Base-by-base conservation (phyloP, 1,140 invertebrate species). In the Drosophila pandora region DNA sequence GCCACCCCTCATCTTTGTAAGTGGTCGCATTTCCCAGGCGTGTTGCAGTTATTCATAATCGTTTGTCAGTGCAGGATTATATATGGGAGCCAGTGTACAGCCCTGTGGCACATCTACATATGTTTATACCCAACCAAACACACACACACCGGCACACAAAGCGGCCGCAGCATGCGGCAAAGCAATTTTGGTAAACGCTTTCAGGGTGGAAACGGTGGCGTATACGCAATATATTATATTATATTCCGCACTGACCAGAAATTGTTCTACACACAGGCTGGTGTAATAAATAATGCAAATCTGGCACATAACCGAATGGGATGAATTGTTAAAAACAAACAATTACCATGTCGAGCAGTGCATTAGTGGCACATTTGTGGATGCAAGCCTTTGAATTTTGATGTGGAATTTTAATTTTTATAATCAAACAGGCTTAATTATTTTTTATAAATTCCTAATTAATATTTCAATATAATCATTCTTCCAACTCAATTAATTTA, bases 41-140 rank as follows among this genome's bases (percentile, higher is more conserved):
- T 21, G 49, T 37, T 59, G 72, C 64, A 85, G 81, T 60, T 81
- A 87, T 87, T 85, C 82, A 85, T 81, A 87, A 81, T 85, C 77
- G 82, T 85, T 81, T 87, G 81, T 78, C 73, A 68, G 69, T 70
- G 61, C 28, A 25, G 30, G 50, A 17, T 13, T 43, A 37, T 12
- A 13, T 63, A 23, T 65, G 45, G 62, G 64, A 68, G 39, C 41
- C 28, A 17, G 37, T 41, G 55, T 57, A 50, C 67, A 48, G 21
- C 37, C 52, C 59, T 62, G 37, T 68, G 79, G 57, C 28, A 34
- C 25, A 28, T 21, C 25, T 34, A 34, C 13, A 65, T 47, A 43
- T 64, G 58, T 34, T 49, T 43, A 59, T 58, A 41, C 34, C 48
- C 59, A 63, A 39, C 54, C 61, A 3, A 28, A 34, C 47, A 25